These are phyloP conservation scores for Tenualosa ilisha DNA, from an alignment of 2,797 vertebrate species.

Conservation along the genomic window DNA sequence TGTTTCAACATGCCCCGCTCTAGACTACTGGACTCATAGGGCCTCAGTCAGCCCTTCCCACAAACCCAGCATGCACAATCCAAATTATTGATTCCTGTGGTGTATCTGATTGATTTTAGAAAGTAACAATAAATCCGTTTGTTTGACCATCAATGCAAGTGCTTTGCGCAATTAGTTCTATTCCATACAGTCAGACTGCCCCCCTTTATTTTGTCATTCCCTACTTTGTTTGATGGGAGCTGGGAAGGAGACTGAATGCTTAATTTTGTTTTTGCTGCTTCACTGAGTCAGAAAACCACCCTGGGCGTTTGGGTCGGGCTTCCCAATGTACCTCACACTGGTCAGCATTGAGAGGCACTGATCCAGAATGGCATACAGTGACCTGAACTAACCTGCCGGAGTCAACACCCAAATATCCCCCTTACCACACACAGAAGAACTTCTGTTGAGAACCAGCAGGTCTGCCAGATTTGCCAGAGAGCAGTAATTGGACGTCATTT, in stretches of 20 bases:
- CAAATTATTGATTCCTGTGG: neutral
- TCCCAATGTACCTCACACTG: slow-evolving; percentile 50
- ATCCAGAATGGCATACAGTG: slow-evolving; percentile 56
- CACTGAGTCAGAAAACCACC: slow-evolving; percentile 43
- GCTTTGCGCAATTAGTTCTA: slow-evolving; percentile 7
- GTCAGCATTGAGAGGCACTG: slow-evolving; percentile 47
- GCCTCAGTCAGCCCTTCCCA: neutral
- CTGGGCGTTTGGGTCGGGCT: slow-evolving; percentile 44
- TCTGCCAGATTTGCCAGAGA: neutral
- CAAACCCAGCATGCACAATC: neutral
- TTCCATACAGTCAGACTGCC: slow-evolving; percentile 24
- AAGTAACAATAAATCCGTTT: neutral
- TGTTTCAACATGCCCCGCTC: neutral
- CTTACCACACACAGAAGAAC: slow-evolving; percentile 4
- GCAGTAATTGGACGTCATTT: neutral
- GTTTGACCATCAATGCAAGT: neutral
- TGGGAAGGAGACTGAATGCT: slow-evolving; percentile 33
- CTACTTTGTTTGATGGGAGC: slow-evolving; percentile 13
- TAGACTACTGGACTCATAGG: neutral
- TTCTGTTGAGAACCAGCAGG: neutral
- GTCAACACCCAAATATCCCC: slow-evolving; percentile 48
- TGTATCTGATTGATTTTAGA: neutral
- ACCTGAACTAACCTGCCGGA: slow-evolving; percentile 62
- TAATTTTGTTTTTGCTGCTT: slow-evolving; percentile 42
- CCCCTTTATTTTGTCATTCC: neutral